Percentiles rank a stretch among this genome's conserved stretches.
Evolutionary conservation across 1,140 invertebrate species (phyloP).

Genomic region (Drosophila cardini): DNA sequence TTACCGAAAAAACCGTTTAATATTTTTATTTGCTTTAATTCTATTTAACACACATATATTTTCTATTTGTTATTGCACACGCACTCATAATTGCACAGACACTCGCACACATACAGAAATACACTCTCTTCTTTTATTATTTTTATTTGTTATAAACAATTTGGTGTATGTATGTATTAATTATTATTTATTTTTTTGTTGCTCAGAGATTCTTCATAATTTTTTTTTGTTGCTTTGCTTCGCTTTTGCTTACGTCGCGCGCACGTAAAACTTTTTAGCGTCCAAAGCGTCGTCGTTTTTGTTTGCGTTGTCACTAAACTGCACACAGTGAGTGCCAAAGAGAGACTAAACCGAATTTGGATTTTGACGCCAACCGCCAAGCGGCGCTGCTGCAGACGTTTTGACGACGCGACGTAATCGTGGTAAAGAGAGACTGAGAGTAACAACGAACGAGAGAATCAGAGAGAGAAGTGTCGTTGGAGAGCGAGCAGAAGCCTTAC

Average conservation of each 20-base stretch:
- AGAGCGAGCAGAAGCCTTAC: neutral
- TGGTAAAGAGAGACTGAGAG: neutral
- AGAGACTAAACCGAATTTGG: constrained; percentile 39
- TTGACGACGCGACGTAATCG: constrained; percentile 10
- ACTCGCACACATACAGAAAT: constrained; percentile 8
- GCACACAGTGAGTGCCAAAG: constrained; percentile 55
- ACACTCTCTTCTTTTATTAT: constrained; percentile 11
- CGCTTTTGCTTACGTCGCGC: constrained; percentile 50
- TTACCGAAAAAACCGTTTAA: constrained; percentile 34
- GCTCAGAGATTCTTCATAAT: constrained; percentile 29
- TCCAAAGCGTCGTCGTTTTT: constrained; percentile 18
- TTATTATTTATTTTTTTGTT: constrained; percentile 29
- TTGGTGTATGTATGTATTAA: constrained; percentile 33
- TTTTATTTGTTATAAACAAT: constrained; percentile 50
- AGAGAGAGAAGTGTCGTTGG: no score
- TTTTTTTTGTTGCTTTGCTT: constrained; percentile 31
- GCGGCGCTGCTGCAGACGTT: constrained; percentile 18
- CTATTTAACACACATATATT: constrained; percentile 17
- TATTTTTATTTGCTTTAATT: constrained; percentile 24
- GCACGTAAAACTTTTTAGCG: constrained; percentile 42
- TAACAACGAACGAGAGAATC: no score
- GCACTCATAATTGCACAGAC: constrained; percentile 20
- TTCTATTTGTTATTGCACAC: constrained; percentile 43
- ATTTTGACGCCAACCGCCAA: constrained; percentile 31
- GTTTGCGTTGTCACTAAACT: constrained; percentile 42